Conservation (phyloP, 2,888 invertebrate genomes). For the Neoaliturus tenellus region DNA sequence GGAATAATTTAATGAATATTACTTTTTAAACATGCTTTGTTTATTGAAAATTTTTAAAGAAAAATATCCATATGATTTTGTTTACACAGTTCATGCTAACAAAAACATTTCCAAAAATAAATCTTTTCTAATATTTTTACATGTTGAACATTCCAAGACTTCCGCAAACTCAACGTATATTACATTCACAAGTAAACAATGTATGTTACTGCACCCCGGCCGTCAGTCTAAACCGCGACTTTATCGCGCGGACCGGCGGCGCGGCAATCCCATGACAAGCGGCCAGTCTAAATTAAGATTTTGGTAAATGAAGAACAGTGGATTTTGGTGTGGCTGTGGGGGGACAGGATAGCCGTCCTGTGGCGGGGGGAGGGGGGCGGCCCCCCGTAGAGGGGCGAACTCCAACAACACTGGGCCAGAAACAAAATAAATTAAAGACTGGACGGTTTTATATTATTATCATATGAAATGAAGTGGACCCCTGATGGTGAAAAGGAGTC, state of each 20-base stretch:
- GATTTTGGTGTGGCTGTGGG: constrained; percentile 19
- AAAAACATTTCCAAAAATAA: no score
- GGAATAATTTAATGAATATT: no score
- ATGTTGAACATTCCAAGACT: no score
- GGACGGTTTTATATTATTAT: constrained; percentile 58
- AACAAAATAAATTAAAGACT: constrained; percentile 59
- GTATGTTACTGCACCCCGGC: no score
- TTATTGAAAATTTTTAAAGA: no score
- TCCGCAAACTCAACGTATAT: no score
- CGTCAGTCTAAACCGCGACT: no score
- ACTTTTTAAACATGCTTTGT: no score
- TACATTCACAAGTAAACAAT: no score
- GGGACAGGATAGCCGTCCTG: background rate
- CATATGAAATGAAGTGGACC: constrained; percentile 56
- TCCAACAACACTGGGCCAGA: constrained; percentile 56
- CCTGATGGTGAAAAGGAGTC: constrained; percentile 50
- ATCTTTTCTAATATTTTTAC: no score
- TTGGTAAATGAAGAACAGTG: constrained; percentile 50
- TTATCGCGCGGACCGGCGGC: background rate
- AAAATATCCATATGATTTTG: no score
- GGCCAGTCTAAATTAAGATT: constrained; percentile 47
- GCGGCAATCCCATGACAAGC: background rate
- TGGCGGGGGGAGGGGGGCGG: constrained; percentile 1
- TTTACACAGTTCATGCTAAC: no score
- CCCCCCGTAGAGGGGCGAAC: constrained; percentile 34